Conservation (phyloP, 2,797 vertebrate genomes). For the Tapera naevia region DNA sequence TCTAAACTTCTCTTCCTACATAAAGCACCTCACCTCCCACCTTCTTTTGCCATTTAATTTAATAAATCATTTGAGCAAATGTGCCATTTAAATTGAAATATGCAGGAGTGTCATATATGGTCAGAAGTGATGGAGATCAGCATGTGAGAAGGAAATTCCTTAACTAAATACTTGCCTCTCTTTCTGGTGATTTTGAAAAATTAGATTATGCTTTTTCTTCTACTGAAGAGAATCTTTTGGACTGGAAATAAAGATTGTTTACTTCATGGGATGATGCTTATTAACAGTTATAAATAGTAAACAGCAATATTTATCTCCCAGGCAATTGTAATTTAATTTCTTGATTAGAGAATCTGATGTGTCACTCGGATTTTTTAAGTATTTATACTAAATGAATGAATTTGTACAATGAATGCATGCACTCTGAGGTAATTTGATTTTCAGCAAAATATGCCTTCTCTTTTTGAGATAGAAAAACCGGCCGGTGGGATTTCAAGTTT, state of each 20-base stretch:
- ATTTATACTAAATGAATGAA: background rate
- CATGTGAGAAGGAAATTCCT: constrained; percentile 33
- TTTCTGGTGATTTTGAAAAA: constrained; percentile 45
- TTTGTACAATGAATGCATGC: background rate
- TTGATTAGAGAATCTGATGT: constrained; percentile 5
- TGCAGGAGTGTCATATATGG: background rate
- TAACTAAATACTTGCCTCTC: background rate
- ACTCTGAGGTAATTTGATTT: background rate
- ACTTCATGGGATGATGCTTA: background rate
- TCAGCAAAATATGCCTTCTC: background rate
- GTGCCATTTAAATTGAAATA: constrained; percentile 42
- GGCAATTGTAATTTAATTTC: background rate
- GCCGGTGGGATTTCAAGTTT: background rate
- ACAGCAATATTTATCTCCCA: constrained; percentile 23
- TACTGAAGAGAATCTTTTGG: background rate
- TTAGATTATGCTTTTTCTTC: constrained; percentile 47
- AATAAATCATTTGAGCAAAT: constrained; percentile 26
- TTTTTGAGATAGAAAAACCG: background rate
- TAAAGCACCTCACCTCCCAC: background rate
- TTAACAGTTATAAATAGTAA: constrained; percentile 23
- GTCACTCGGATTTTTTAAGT: background rate
- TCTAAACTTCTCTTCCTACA: constrained; percentile 34
- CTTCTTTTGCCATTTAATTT: constrained; percentile 51
- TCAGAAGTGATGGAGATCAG: constrained; percentile 7
- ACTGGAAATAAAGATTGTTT: constrained; percentile 7